Conservation (phyloP, 2,888 invertebrate genomes). For the Yponomeuta evonymella region DNA sequence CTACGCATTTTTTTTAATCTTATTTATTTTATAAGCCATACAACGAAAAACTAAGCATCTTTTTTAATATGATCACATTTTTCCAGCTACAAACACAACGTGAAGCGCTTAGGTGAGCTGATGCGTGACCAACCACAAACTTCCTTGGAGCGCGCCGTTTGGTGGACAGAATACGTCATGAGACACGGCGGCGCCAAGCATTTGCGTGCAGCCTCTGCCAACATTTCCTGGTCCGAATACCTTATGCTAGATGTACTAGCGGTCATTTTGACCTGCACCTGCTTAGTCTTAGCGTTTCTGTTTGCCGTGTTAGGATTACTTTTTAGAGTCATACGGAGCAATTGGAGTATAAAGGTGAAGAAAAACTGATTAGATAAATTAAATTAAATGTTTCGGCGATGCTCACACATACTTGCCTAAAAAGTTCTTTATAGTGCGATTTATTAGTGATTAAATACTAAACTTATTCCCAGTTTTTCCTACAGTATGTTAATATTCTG, state of each 20-base stretch:
- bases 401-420: no score
- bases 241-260: slow-evolving; percentile 31
- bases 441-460: no score
- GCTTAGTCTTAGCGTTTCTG: not conserved
- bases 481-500: no score
- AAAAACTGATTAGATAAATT: not conserved
- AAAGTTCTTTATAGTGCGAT: no score
- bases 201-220: slow-evolving; percentile 33
- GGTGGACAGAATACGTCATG: slow-evolving; percentile 43
- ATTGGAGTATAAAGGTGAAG: not conserved
- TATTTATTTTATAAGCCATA: no score
- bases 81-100: not conserved
- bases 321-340: not conserved
- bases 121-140: slow-evolving; percentile 32
- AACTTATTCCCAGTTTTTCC: no score
- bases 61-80: not conserved
- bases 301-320: not conserved
- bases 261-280: not conserved
- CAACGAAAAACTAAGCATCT: no score
- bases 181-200: slow-evolving; percentile 37
- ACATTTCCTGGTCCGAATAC: slow-evolving; percentile 35
- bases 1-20: no score
- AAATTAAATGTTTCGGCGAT: no score
- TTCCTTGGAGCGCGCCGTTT: slow-evolving; percentile 33
- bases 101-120: slow-evolving; percentile 19